Conservation (phyloP, 2,888 invertebrate species). For the Acrobeloides nanus region DNA sequence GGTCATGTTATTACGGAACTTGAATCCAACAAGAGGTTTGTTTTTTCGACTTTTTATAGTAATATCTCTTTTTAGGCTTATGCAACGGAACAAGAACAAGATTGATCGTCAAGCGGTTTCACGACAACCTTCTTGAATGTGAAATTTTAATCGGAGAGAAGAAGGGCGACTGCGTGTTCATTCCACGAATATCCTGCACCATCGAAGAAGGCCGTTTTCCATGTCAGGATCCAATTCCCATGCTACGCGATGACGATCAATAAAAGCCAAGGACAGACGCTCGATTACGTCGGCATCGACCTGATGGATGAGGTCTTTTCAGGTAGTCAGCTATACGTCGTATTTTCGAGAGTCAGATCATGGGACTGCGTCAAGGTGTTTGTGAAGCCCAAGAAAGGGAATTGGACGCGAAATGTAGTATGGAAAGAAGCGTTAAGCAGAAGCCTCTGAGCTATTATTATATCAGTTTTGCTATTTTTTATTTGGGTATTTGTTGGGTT, state of each 20-base stretch:
- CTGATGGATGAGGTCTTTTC: constrained; percentile 1
- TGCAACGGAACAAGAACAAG: constrained; percentile 8
- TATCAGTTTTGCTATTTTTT: no score
- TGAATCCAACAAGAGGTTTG: constrained; percentile 3
- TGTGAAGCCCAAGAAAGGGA: not conserved
- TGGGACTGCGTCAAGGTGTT: constrained; percentile 3
- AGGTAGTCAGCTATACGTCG: constrained; percentile 1
- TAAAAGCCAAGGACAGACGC: constrained; percentile 6
- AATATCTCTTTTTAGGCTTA: no score
- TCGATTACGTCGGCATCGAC: constrained; percentile 8
- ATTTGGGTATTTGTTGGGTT: no score
- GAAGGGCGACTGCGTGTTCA: constrained; percentile 1
- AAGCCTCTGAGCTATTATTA: no score
- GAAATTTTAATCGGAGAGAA: constrained; percentile 3
- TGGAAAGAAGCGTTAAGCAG: no score
- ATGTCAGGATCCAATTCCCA: constrained; percentile 6
- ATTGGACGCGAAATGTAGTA: no score
- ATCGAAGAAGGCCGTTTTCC: constrained; percentile 5
- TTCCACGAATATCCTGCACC: not conserved
- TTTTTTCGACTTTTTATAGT: no score
- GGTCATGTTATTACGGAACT: constrained; percentile 4
- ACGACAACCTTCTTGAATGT: constrained; percentile 3
- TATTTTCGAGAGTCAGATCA: not conserved
- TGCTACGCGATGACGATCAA: constrained; percentile 7
- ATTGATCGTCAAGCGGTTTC: constrained; percentile 3